Conservation (phyloP, 2,113 vertebrate species). For the Casuarius casuarius region DNA sequence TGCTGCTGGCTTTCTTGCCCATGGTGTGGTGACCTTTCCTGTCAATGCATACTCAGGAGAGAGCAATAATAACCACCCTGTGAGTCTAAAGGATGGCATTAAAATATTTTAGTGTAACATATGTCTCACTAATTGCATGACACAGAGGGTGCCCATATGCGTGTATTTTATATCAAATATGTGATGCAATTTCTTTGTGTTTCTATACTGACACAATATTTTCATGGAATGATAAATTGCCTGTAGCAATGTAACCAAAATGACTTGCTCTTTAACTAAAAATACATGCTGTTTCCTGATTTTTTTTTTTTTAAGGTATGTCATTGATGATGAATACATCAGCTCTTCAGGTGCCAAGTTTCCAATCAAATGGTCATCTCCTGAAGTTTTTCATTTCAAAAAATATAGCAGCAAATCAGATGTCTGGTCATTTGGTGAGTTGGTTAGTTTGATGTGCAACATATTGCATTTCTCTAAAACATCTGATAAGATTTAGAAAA, state of each 20-base stretch:
- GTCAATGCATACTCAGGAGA: neutral
- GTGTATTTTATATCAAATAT: neutral
- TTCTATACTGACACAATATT: neutral
- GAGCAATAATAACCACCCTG: neutral
- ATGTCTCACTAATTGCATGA: neutral
- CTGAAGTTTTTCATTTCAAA: conserved; percentile 89
- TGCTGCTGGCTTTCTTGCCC: neutral
- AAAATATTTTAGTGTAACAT: neutral
- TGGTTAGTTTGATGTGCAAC: neutral
- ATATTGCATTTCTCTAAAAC: neutral
- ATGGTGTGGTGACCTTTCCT: neutral
- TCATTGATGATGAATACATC: conserved; percentile 89
- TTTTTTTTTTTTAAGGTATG: conserved; percentile 75
- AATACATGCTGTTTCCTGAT: neutral
- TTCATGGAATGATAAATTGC: neutral
- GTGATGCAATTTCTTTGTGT: neutral
- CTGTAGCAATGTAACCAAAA: neutral
- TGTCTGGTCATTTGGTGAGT: conserved; percentile 91
- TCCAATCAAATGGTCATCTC: conserved; percentile 91
- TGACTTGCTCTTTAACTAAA: neutral
- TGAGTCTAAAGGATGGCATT: neutral
- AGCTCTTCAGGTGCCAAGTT: conserved; percentile 89
- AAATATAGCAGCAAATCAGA: conserved; percentile 93
- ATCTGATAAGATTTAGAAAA: neutral
- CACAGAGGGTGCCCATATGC: neutral